phyloP scores from a whole-genome alignment of 2,888 invertebrate species.

The Acanthosepion lycidas region DNA sequence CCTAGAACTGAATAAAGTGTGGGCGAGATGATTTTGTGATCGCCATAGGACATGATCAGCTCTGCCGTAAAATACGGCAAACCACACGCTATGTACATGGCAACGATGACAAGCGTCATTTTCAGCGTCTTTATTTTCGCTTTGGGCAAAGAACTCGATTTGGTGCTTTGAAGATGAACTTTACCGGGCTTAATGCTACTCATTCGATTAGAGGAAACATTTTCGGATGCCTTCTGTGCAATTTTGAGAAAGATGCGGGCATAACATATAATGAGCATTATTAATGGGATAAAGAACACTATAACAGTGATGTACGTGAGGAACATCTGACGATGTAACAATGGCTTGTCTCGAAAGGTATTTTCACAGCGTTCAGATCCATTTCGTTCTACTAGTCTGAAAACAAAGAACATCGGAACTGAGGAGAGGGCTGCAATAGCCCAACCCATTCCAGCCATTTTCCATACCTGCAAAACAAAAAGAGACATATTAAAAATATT shows the following conservation, averaged over 20 bases:
- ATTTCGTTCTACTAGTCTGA: constrained; percentile 59
- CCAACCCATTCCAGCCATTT: constrained; percentile 68
- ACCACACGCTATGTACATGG: constrained; percentile 71
- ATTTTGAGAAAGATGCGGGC: constrained; percentile 72
- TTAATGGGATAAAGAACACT: constrained; percentile 70
- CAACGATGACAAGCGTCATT: constrained; percentile 74
- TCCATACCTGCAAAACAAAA: constrained; percentile 59
- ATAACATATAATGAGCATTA: constrained; percentile 70
- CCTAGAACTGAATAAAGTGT: constrained; percentile 67
- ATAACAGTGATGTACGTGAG: constrained; percentile 65
- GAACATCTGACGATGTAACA: constrained; percentile 67
- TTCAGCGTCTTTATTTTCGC: constrained; percentile 74
- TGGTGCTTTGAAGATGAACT: constrained; percentile 70
- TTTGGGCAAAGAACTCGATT: constrained; percentile 70
- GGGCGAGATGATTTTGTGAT: constrained; percentile 59
- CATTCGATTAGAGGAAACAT: constrained; percentile 57
- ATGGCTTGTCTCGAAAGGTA: constrained; percentile 66
- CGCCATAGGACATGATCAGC: constrained; percentile 72
- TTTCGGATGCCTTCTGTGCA: constrained; percentile 68
- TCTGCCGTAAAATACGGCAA: constrained; percentile 73
- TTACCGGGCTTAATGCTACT: constrained; percentile 67
- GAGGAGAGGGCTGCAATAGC: constrained; percentile 63
- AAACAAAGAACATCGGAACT: constrained; percentile 68
- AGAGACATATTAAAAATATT: not conserved
- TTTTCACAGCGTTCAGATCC: constrained; percentile 65